Evolutionary conservation across 30 jellyfish, hydroid and myxozoan genomes (phyloP).

Genomic region (Chironex yamaguchii): DNA sequence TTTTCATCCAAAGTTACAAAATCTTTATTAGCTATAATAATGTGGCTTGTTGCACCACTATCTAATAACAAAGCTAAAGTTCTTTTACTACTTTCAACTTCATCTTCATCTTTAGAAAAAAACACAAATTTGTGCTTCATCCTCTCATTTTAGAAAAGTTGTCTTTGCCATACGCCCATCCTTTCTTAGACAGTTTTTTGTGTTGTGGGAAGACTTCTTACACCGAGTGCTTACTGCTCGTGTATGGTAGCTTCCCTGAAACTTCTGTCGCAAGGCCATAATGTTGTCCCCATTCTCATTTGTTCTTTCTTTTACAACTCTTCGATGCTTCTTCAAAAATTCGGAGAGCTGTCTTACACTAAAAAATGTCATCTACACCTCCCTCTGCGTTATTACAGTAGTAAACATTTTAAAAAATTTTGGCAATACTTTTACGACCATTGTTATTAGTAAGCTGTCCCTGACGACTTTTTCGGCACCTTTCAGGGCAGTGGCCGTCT

Average conservation of each 20-base stretch:
- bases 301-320: slow-evolving; percentile 24
- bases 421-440: slow-evolving; percentile 61
- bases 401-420: slow-evolving; percentile 17
- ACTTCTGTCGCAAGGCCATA: background rate
- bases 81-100: too few species aligned
- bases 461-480: slow-evolving; percentile 34
- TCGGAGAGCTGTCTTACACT: slow-evolving; percentile 68
- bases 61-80: background rate
- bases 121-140: too few species aligned
- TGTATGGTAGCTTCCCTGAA: background rate
- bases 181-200: too few species aligned
- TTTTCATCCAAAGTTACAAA: slow-evolving; percentile 25
- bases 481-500: slow-evolving; percentile 47
- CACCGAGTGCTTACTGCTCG: too few species aligned
- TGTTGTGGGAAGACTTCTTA: too few species aligned
- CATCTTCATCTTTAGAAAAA: too few species aligned
- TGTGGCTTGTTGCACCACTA: slow-evolving; percentile 44
- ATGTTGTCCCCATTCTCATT: slow-evolving; percentile 17
- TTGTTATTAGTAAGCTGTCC: slow-evolving; percentile 68
- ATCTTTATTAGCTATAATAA: background rate
- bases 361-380: slow-evolving; percentile 24
- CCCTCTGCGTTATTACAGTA: slow-evolving; percentile 33
- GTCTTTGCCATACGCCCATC: too few species aligned
- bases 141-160: background rate
- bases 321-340: slow-evolving; percentile 72